A percentile compares a stretch with the other conserved stretches of the same genome.
These are phyloP conservation scores for Drosophila rellima DNA, from an alignment of 2,888 invertebrate genomes.

Conservation along the genomic window DNA sequence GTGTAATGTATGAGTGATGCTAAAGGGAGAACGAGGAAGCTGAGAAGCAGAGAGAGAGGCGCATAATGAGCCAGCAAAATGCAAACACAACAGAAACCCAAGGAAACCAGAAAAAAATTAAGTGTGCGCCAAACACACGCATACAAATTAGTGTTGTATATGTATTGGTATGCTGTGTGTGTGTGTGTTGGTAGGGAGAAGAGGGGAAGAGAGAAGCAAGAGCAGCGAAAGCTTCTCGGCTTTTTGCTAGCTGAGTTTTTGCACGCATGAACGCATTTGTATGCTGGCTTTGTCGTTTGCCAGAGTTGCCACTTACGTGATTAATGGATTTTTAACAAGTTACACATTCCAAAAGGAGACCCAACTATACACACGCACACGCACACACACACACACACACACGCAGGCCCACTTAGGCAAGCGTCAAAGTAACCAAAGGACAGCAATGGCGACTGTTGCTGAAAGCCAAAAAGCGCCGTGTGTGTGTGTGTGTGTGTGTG, in stretches of 20 bases:
- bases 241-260: conserved; percentile 65
- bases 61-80: conserved; percentile 77
- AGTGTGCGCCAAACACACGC: conserved; percentile 50
- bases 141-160: conserved; percentile 37
- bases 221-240: conserved; percentile 55
- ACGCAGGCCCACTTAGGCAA: conserved; percentile 56
- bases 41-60: not conserved
- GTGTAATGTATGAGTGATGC: conserved; percentile 25
- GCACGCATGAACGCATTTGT: conserved; percentile 82
- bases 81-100: conserved; percentile 68
- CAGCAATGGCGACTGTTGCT: conserved; percentile 57
- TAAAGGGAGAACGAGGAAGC: not conserved
- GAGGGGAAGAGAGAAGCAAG: not conserved
- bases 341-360: conserved; percentile 66
- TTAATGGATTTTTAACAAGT: conserved; percentile 84
- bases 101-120: conserved; percentile 69
- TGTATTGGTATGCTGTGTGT: conserved; percentile 28
- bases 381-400: conserved; percentile 29
- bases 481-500: conserved; percentile 28
- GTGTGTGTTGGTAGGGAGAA: not conserved
- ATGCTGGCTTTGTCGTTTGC: conserved; percentile 80
- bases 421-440: conserved; percentile 76
- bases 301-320: conserved; percentile 82
- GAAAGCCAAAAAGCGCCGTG: conserved; percentile 68
- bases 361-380: conserved; percentile 45